Evolutionary conservation across 92 coral and sea anemone species (phyloP).

Genomic region (Phenganax subtilis): DNA sequence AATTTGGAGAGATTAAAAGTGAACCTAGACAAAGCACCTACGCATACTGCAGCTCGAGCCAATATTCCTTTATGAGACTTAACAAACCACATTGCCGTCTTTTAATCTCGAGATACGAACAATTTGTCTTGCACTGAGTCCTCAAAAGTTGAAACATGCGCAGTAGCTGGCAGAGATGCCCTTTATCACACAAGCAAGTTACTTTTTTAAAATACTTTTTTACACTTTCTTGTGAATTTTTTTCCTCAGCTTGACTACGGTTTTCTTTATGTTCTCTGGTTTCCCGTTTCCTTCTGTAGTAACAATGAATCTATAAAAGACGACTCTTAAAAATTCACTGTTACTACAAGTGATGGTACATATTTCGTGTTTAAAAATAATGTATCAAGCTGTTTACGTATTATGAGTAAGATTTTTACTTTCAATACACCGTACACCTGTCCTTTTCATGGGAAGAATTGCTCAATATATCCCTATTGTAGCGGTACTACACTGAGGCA

Average conservation of each 20-base stretch:
- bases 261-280: too few species aligned
- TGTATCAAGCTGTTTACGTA: conserved; percentile 23
- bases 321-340: too few species aligned
- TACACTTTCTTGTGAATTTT: too few species aligned
- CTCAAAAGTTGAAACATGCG: too few species aligned
- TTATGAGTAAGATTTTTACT: conserved; percentile 1
- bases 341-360: not conserved
- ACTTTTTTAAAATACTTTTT: not conserved
- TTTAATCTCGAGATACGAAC: conserved; percentile 1
- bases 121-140: not conserved
- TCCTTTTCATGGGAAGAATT: conserved; percentile 27
- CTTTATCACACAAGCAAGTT: too few species aligned
- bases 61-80: not conserved
- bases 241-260: too few species aligned
- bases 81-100: conserved; percentile 13
- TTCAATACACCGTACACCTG: conserved; percentile 32
- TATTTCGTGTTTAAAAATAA: not conserved
- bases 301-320: too few species aligned
- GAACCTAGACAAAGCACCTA: conserved; percentile 39
- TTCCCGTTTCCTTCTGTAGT: too few species aligned
- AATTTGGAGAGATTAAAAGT: conserved; percentile 29
- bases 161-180: too few species aligned
- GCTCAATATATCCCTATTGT: conserved; percentile 15
- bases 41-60: conserved; percentile 7
- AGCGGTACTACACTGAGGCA: conserved; percentile 15